Base-by-base conservation (phyloP, 2,113 vertebrate species). In the Nothocercus julius region DNA sequence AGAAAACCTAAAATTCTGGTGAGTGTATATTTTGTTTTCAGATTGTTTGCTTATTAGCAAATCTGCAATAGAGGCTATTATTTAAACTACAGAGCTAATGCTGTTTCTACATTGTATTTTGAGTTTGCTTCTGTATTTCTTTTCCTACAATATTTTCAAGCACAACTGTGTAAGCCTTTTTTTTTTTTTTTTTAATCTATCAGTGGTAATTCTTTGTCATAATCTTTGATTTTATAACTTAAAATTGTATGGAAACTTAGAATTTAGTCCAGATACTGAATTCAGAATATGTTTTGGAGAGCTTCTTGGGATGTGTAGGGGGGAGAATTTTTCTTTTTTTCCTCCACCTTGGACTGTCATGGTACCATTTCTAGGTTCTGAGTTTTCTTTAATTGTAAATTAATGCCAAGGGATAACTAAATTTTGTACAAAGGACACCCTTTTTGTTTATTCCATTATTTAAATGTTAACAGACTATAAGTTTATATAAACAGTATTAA, bases 1-100 rank as follows among this genome's bases (percentile, higher is more conserved):
- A 96, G 98, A 69, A 97, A 97, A 36, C 98, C 98, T 25, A 96
- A 54, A 3, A 42, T 96, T 56, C 73, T 96, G 87, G 99, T 99
- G 85, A 98, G 98, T 96, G 30, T 4, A 9, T 9, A 9, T 27
- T 80, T 85, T 42, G 16, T 22, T 66, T 63, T 20, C 30, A 68
- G 54, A 21, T 47, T n/a, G 9, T 89, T 82, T 84, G 44, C 51
- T 67, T 68, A 9, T 27, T 30, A 73, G 76, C 7, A 30, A 24
- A 4, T 11, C 49, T 24, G 0, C 12, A n/a, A 0, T 20, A 67
- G 14, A n/a, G 28, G 47, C 72, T 69, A 90, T 6, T 87, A 59
- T 89, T 67, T 77, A 54, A 84, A 74, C 79, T 28, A 18, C 19
- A 2, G 5, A 42, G 32, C 24, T 64, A 11, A 20, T 24, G 56